Evolutionary conservation across 2,113 vertebrate genomes (phyloP).

Genomic region (Atrichornis clamosus): DNA sequence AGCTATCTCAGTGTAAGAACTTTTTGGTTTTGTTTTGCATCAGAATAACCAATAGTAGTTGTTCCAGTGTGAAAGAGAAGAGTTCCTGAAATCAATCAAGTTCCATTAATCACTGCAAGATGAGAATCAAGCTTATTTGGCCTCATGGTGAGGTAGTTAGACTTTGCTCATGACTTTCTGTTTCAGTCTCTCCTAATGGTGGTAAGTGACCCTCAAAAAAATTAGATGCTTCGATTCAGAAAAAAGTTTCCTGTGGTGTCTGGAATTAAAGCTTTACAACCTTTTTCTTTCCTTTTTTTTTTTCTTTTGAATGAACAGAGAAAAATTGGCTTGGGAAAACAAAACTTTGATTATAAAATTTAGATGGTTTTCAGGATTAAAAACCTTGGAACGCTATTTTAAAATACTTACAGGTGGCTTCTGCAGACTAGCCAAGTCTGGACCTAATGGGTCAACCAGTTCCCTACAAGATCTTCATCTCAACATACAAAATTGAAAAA

Average conservation of each 20-base stretch:
- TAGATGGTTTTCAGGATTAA: background rate
- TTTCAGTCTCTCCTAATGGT: background rate
- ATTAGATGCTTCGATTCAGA: background rate
- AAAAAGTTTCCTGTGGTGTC: background rate
- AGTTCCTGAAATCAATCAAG: conserved; percentile 10
- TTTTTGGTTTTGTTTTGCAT: background rate
- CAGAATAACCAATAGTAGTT: background rate
- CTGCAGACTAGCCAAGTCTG: background rate
- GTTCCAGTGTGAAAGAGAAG: background rate
- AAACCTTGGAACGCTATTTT: background rate
- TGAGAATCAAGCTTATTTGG: background rate
- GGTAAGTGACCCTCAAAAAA: background rate
- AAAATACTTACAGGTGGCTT: background rate
- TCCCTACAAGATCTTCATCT: background rate
- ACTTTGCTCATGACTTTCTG: background rate
- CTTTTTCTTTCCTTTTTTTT: background rate
- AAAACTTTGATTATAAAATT: background rate
- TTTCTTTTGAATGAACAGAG: background rate
- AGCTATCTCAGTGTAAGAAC: background rate
- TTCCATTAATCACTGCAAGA: conserved; percentile 25
- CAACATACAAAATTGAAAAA: background rate
- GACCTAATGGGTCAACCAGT: background rate
- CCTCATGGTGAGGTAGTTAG: background rate
- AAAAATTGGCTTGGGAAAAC: background rate
- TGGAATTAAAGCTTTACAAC: background rate